Base-by-base conservation (phyloP, 1,140 invertebrate genomes). In the Macrotrachela quadricornifera region DNA sequence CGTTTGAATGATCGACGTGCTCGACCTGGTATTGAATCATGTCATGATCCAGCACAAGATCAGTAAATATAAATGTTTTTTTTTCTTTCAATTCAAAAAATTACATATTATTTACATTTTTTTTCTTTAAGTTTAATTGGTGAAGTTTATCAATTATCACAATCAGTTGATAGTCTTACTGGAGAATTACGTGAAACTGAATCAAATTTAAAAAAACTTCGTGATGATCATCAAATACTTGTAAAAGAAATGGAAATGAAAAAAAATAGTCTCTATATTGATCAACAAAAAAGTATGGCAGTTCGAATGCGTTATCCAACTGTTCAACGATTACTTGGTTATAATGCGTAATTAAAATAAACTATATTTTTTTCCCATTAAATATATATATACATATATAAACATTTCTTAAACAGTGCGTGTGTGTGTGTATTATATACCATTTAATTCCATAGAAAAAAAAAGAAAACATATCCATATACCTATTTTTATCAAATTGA, bases 161-260 rank as follows among this genome's bases (percentile, higher is more conserved):
- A 64, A 49, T 66, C 68, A 13, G 60, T 70, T 44, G 67, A 69
- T 59, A 65, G 64, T 21, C 61, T 71, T 38, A 62, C 60, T 42
- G 61, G 63, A 45, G 58, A 68, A 49, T 58, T 69, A 18, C 67
- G 65, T 52, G 61, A 66, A 47, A 62, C 66, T 11, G 62, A 68
- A 54, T 64, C 67, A 50, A 63, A 65, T 12, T 58, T 69, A 6
- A 70, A 70, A 51, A 63, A 68, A 52, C 58, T 71, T 15, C 64
- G 66, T 47, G 69, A 71, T 56, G 65, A 65, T 57, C 60, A 68
- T 18, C 68, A 70, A 63, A 58, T 61, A 36, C 54, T 69, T 11
- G 68, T 68, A 49, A 70, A 70, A 55, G 66, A 70, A 57, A 70
- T 69, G 36, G 60, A 64, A 15, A 56, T 58, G 56, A 70, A 70